Evolutionary conservation across 2,113 vertebrate species (phyloP), one percentile per base, ranked within the genome.

Genomic region (Pterocles gutturalis): DNA sequence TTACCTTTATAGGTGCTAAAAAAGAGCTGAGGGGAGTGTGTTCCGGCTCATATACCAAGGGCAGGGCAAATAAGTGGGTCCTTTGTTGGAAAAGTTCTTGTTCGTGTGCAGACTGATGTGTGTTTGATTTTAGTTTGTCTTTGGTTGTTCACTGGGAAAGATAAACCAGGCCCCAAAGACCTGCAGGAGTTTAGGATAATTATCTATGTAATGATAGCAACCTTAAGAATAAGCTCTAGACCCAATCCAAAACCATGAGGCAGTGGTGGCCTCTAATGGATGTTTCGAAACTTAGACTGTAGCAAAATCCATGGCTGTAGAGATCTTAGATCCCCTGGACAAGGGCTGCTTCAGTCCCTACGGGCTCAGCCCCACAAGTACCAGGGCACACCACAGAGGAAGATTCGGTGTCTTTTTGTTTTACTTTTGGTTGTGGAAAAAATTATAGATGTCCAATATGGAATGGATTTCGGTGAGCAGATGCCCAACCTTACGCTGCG

Each of bases 21-120:
- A 49, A 81, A 51, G 64, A 71, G 12, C 26, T 71, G 34, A 79
- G 28, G 10, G 48, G 29, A 80, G 53, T 26, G 24, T 5, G 5
- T 58, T 78, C 33, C 51, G 58, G 17, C 17, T 89, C 31, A 20
- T 16, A 34, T 8, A 28, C 5, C 3, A 41, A 69, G 43, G 34
- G 33, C 33, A 81, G 46, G 33, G n/a, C 25, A 12, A 61, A 72
- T 13, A 15, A 55, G 24, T 41, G 31, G n/a, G 25, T 58, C 17
- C 28, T 71, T 43, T 51, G 15, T 45, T 82, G 55, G 45, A 65
- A 49, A 57, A 91, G n/a, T 22, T 81, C 5, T 0, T 6, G 9
- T 69, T 88, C 2, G 0, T 46, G 55, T 38, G 38, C 61, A 75
- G 55, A 62, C 13, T 1, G 0, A 25, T 58, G 15, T 14, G 9